Conservation (phyloP, 2,888 invertebrate species). For the Apoda limacodes region DNA sequence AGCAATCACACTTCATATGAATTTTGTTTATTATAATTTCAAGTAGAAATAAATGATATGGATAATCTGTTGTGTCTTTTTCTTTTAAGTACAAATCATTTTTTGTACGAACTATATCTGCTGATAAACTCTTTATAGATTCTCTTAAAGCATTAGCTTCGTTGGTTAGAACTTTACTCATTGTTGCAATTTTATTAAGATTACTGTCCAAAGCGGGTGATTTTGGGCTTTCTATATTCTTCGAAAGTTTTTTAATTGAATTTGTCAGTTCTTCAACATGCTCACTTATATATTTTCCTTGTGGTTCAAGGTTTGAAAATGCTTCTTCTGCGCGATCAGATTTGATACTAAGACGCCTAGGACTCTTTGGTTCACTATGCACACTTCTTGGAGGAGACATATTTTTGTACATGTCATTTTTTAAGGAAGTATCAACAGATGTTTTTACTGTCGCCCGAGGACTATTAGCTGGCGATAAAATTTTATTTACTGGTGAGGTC, state of each 20-base stretch:
- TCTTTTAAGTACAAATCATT: constrained; percentile 28
- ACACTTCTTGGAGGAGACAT: too few species aligned
- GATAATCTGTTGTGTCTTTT: constrained; percentile 42
- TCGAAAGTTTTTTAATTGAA: constrained; percentile 31
- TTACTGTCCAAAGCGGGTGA: constrained; percentile 32
- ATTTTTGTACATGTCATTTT: too few species aligned
- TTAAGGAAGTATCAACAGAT: too few species aligned
- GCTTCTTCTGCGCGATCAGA: constrained; percentile 18
- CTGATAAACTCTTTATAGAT: constrained; percentile 45
- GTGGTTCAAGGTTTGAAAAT: constrained; percentile 28
- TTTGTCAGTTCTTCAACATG: constrained; percentile 35
- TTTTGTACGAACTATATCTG: constrained; percentile 45
- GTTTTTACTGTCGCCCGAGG: too few species aligned
- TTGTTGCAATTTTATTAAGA: constrained; percentile 47
- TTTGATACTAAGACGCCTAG: neutral
- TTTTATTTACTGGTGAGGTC: too few species aligned
- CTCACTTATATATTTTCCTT: constrained; percentile 29
- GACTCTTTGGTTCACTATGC: neutral
- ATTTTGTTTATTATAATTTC: constrained; percentile 60
- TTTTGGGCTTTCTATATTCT: constrained; percentile 23
- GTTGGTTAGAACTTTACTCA: constrained; percentile 49
- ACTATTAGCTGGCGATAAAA: too few species aligned
- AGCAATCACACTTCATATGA: constrained; percentile 62
- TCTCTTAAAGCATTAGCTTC: constrained; percentile 52
- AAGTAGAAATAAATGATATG: constrained; percentile 55